Conservation (phyloP, 2,797 vertebrate species). For the Clarias platycephalus region DNA sequence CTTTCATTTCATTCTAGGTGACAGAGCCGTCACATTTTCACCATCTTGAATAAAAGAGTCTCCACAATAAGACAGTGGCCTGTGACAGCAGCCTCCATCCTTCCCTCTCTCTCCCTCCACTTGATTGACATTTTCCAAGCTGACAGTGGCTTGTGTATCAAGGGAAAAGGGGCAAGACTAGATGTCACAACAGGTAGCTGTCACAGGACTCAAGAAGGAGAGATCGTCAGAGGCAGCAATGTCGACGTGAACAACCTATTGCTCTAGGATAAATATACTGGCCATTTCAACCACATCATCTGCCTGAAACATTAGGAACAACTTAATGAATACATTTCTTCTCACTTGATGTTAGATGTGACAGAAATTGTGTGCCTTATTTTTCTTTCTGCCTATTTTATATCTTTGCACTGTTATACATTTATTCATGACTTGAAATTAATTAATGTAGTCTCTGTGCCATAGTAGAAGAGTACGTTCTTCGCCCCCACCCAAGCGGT, state of each 20-base stretch:
- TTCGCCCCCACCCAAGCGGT: too few relatives aligned
- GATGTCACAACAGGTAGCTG: conserved; percentile 58
- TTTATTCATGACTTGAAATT: too few relatives aligned
- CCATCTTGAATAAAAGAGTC: conserved; percentile 48
- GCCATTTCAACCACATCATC: conserved; percentile 31
- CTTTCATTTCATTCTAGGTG: conserved; percentile 32
- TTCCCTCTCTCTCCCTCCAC: conserved; percentile 20
- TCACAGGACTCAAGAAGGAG: conserved; percentile 44
- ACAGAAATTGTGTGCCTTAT: too few relatives aligned
- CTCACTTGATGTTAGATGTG: neutral
- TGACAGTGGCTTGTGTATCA: conserved; percentile 49
- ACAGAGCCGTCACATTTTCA: conserved; percentile 54
- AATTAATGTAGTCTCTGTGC: too few relatives aligned
- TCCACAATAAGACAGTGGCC: conserved; percentile 42
- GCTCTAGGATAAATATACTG: conserved; percentile 34
- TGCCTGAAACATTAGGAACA: conserved; percentile 31
- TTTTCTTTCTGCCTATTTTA: too few relatives aligned
- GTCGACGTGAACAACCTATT: conserved; percentile 45
- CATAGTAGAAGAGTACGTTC: too few relatives aligned
- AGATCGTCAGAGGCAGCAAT: conserved; percentile 32
- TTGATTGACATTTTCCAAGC: conserved; percentile 55
- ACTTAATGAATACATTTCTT: conserved; percentile 32
- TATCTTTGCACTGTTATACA: too few relatives aligned
- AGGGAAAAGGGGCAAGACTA: conserved; percentile 47
- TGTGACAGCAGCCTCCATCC: conserved; percentile 48